These are phyloP conservation scores for Empis livida DNA, from an alignment of 2,888 invertebrate genomes.

Conservation along the genomic window DNA sequence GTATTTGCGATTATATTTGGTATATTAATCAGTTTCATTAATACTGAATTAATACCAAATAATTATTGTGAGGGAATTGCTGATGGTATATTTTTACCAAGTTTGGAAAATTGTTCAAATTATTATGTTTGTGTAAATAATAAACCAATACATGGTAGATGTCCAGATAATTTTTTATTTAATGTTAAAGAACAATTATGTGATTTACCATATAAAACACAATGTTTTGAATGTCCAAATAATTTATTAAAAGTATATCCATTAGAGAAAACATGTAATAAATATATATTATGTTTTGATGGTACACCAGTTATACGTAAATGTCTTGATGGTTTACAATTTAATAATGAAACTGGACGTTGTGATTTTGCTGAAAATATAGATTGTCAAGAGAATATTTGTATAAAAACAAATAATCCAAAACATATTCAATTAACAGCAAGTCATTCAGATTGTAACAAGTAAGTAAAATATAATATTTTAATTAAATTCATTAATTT, in stretches of 20 bases:
- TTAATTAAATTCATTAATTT: too few species aligned
- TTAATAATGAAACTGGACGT: conserved; percentile 25
- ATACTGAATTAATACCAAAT: too few species aligned
- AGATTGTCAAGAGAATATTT: conserved; percentile 26
- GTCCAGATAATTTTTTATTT: conserved; percentile 13
- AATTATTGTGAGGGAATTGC: conserved; percentile 14
- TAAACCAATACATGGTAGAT: conserved; percentile 15
- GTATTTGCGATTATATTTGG: too few species aligned
- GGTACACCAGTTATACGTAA: conserved; percentile 19
- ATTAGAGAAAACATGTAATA: conserved; percentile 27
- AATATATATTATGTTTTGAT: conserved; percentile 25
- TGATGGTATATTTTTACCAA: conserved; percentile 20
- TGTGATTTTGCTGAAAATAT: conserved; percentile 28
- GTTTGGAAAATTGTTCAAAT: conserved; percentile 14
- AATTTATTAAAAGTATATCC: conserved; percentile 18
- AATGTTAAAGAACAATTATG: conserved; percentile 16
- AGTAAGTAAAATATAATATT: conserved; percentile 13
- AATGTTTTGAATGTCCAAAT: conserved; percentile 20
- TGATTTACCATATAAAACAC: conserved; percentile 13
- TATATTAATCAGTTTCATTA: too few species aligned
- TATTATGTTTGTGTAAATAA: conserved; percentile 22
- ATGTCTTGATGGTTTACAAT: conserved; percentile 26
- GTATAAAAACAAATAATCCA: conserved; percentile 21
- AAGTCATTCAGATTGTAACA: conserved; percentile 22
- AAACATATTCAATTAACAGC: conserved; percentile 19